Evolutionary conservation across 2,797 vertebrate species (phyloP), one percentile per base, ranked within the genome.

Genomic region (Hippoglossus hippoglossus): DNA sequence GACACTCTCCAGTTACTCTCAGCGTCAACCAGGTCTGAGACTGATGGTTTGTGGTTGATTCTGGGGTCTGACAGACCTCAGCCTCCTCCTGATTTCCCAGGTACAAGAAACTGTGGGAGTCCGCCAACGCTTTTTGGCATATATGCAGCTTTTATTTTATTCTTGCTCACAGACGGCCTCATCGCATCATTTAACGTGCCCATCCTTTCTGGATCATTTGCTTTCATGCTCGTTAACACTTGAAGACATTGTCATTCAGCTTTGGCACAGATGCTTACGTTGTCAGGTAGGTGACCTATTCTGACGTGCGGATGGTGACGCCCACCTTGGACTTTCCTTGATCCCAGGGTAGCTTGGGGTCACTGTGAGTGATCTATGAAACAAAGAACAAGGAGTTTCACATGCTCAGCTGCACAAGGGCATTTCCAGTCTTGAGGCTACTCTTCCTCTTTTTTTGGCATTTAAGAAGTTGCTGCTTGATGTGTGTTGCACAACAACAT

Each of bases 1-100:
- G 90, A 88, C 26, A 91, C 91, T 89, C 94, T 95, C 77, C 94
- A 93, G 93, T 85, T 91, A 77, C 84, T 90, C 80, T 90, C 80
- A 53, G 11, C 85, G 81, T 82, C 83, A 75, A 57, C 72, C 66
- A 83, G 78, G 78, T 86, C 61, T 26, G 84, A 92, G 80, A 57
- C 67, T 59, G 94, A 93, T 72, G 92, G 95, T 36, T 94, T 93
- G 93, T 91, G 82, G 12, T 46, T 77, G 25, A n/a, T 88, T 61
- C 71, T 93, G 61, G 55, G 53, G 6, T 84, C 81, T 64, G 89
- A 92, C 44, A 88, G 75, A 77, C 73, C 77, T 7, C 60, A 74
- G 75, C 26, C 56, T 36, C 71, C 76, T 44, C 44, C 67, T 46
- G 46, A 68, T 36, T 68, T 80, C 46, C 25, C 84, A 94, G 95